phyloP scores from a whole-genome alignment of 2,888 invertebrate species.

The Meiosimyza platycephala region DNA sequence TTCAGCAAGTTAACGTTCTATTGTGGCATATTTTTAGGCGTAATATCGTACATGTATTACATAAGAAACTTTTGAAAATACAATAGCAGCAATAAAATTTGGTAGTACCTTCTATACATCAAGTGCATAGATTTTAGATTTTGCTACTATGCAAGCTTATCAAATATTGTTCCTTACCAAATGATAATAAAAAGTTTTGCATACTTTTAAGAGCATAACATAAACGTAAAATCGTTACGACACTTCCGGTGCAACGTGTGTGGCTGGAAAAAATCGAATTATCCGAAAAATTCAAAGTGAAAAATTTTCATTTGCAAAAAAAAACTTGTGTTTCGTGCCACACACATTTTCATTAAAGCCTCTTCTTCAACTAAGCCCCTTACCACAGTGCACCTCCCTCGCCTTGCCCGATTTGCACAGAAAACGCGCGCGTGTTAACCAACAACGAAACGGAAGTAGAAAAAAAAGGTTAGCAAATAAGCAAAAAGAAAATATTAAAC shows the following conservation, averaged over 20 bases:
- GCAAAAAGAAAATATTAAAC: neutral
- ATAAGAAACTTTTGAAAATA: neutral
- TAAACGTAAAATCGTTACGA: neutral
- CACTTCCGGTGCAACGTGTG: neutral
- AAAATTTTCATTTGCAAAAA: conserved; percentile 25
- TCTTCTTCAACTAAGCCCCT: neutral
- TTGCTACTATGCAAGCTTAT: too few species aligned
- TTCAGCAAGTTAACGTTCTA: neutral
- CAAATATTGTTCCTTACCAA: too few species aligned
- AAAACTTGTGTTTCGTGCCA: conserved; percentile 15
- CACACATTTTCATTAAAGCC: conserved; percentile 6
- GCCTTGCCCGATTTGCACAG: neutral
- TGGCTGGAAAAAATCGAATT: conserved; percentile 6
- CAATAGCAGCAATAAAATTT: neutral
- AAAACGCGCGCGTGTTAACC: conserved; percentile 20
- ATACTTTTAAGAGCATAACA: neutral
- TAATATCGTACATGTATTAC: neutral
- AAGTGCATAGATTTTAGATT: neutral
- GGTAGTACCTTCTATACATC: too few species aligned
- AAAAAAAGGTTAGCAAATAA: neutral
- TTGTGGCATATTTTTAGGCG: neutral
- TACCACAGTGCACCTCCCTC: neutral
- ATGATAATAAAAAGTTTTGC: neutral
- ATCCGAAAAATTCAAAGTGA: conserved; percentile 1
- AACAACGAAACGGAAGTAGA: neutral